Base-by-base conservation (phyloP, 1,140 invertebrate species). In the Ceratosolen fusciceps region DNA sequence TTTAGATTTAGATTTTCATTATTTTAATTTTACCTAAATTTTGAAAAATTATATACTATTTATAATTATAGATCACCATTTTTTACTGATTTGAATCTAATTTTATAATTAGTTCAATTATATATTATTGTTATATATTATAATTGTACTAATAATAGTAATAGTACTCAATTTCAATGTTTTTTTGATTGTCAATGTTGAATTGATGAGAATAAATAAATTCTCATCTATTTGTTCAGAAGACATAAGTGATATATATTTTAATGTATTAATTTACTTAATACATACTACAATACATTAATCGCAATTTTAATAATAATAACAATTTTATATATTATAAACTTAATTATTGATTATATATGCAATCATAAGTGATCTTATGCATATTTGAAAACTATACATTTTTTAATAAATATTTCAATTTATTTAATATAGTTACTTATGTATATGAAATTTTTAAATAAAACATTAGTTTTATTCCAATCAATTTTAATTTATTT, bases 321-420 rank as follows among this genome's bases (percentile, higher is more conserved):
- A 62, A 34, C 14, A 14, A 34, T 62, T 19, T 2, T 19, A 34
- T 34, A 62, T 62, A 19, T 62, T 26, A 34, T 34, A 19, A 62
- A 34, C 29, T 9, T n/a, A 34, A 19, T 19, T 34, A 34, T 14
- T 31, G n/a, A n/a, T n/a, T n/a, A n/a, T n/a, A n/a, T n/a, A n/a
- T n/a, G n/a, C n/a, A n/a, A n/a, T n/a, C n/a, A n/a, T n/a, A n/a
- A n/a, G n/a, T n/a, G n/a, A n/a, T n/a, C n/a, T n/a, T n/a, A n/a
- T n/a, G n/a, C n/a, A n/a, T n/a, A n/a, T n/a, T n/a, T n/a, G n/a
- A 34, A 62, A 62, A 62, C 58, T 62, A 29, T 62, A 62, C 58
- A 62, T 2, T 62, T 62, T 34, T 34, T 34, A 62, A 62, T 62
- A 62, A 62, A 34, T 62, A 62, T 62, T 34, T 62, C 16, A 34